phyloP scores from a whole-genome alignment of 2,113 vertebrate genomes.

The Paramisgurnus dabryanus region DNA sequence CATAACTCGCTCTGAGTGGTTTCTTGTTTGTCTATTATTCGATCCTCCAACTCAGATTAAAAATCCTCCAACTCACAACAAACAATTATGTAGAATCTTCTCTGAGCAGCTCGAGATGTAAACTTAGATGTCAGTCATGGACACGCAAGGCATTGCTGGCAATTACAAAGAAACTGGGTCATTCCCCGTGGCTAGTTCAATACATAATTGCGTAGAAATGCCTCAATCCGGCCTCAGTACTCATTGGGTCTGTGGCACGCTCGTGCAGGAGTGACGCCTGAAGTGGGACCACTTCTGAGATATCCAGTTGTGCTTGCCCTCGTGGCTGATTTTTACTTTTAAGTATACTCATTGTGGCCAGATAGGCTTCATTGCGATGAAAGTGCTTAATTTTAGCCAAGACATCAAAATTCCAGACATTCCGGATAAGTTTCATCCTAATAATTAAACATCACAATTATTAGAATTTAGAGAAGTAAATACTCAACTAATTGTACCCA shows the following conservation, averaged over 20 bases:
- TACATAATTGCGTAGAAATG: slow-evolving; percentile 65
- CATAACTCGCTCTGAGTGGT: background rate
- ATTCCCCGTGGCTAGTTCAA: slow-evolving; percentile 66
- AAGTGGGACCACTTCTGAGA: slow-evolving; percentile 43
- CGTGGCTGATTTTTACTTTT: slow-evolving; percentile 12
- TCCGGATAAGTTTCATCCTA: background rate
- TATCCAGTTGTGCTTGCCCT: slow-evolving; percentile 44
- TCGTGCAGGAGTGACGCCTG: slow-evolving; percentile 42
- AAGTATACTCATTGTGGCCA: slow-evolving; percentile 15
- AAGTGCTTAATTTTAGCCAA: slow-evolving; percentile 1
- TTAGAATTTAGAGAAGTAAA: background rate
- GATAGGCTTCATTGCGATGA: slow-evolving; percentile 14
- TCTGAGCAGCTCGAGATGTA: slow-evolving; percentile 53
- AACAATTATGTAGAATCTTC: slow-evolving; percentile 29
- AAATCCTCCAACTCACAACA: background rate
- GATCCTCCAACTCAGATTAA: background rate
- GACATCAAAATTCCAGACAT: background rate
- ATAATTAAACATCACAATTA: slow-evolving; percentile 40
- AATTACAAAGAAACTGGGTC: slow-evolving; percentile 69
- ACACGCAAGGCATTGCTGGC: slow-evolving; percentile 41
- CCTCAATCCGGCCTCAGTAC: slow-evolving; percentile 54
- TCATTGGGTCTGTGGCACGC: slow-evolving; percentile 37
- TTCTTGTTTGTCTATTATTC: background rate
- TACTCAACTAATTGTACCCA: slow-evolving; percentile 1
- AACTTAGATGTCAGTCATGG: slow-evolving; percentile 43